Evolutionary conservation across 2,888 invertebrate genomes (phyloP).

Genomic region (Dione vanillae): DNA sequence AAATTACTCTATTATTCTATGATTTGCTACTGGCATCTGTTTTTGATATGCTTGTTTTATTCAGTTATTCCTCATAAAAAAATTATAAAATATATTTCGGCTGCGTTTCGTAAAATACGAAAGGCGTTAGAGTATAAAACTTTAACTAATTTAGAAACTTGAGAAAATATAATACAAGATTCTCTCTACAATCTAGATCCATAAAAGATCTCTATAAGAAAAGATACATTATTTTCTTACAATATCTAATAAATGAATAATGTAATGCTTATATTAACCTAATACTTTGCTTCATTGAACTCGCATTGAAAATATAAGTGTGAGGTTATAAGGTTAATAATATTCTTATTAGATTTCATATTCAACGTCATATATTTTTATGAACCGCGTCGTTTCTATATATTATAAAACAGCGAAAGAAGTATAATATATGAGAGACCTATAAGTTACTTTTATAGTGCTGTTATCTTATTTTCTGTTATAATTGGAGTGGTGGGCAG

Average conservation of each 20-base stretch:
- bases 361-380: slow-evolving; percentile 19
- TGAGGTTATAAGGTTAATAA: slow-evolving; percentile 6
- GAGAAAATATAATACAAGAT: too few species aligned
- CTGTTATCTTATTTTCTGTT: neutral
- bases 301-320: slow-evolving; percentile 3
- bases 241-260: neutral
- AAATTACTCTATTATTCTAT: slow-evolving; percentile 46
- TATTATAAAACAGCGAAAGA: neutral
- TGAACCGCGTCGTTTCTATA: slow-evolving; percentile 11
- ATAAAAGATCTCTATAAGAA: too few species aligned
- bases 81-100: neutral
- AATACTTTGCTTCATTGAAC: neutral
- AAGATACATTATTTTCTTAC: too few species aligned
- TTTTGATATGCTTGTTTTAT: slow-evolving; percentile 14
- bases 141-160: too few species aligned
- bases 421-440: neutral
- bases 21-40: slow-evolving; percentile 11
- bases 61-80: neutral
- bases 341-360: slow-evolving; percentile 19
- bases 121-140: neutral
- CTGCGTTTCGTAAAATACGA: neutral
- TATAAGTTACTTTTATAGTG: neutral
- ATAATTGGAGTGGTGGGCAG: neutral
- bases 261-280: neutral
- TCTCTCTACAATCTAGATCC: too few species aligned